Base-by-base conservation (phyloP, 2,113 vertebrate species). In the Probosciger aterrimus region DNA sequence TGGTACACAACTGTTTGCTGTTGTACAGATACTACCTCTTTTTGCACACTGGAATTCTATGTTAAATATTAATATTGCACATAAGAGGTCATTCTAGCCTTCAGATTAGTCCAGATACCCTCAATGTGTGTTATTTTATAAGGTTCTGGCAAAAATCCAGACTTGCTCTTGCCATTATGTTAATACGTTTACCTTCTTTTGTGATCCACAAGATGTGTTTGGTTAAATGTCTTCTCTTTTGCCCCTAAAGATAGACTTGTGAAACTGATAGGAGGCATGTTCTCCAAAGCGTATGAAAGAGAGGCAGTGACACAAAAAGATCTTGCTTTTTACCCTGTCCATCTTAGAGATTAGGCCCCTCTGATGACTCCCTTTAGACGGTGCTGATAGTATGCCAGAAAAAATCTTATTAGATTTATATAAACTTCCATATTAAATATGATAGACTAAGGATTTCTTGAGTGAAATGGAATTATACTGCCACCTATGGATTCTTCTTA, bases 401-500 rank as follows among this genome's bases (percentile, higher is more conserved):
- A 75, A 75, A 55, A 9, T 69, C 47, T 70, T 50, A 52, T 20
- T 79, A 49, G 65, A 52, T 82, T 70, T 78, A 55, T 43, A 22
- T 41, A 27, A 75, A 86, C 18, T 88, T 73, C 11, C 43, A 18
- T 59, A 39, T 41, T 52, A 35, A 75, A n/a, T 50, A 12, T 3
- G 28, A 43, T 62, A 73, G 80, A 35, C 41, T 67, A 37, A 50
- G 47, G 52, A 50, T 46, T 68, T 57, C 27, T 53, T 41, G 18
- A 60, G 31, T 46, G 59, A 75, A 77, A 47, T 4, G 5, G 60
- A n/a, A 68, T 67, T 60, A 47, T 57, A 78, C 84, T 92, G 95
- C 97, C 97, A 93, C 92, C 98, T 97, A 93, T 7, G 11, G 95
- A 92, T 90, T 50, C 14, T 11, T 94, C 65, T 96, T 92, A 35